Percentiles rank a stretch among this genome's conserved stretches.
These are phyloP conservation scores for Stenotaenia linearis DNA, from an alignment of 2,888 invertebrate genomes.

Conservation along the genomic window DNA sequence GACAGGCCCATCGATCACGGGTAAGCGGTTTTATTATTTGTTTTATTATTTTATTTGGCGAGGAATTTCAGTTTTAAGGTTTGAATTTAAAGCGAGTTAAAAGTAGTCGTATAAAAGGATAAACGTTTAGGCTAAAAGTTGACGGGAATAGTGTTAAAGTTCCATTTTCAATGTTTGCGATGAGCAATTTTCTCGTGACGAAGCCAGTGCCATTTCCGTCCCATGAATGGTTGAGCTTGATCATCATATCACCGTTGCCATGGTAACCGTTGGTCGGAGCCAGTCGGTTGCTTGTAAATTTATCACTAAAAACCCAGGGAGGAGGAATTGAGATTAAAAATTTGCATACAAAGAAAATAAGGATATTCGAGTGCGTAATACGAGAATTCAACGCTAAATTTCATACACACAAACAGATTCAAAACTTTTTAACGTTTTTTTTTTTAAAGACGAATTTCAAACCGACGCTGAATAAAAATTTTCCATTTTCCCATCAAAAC, in stretches of 20 bases:
- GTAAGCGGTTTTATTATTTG: conserved; percentile 50
- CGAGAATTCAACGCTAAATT: neutral
- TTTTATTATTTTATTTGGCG: neutral
- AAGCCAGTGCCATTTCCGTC: conserved; percentile 3
- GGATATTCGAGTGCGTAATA: neutral
- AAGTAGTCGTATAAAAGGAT: neutral
- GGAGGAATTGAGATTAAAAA: conserved; percentile 6
- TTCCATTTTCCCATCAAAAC: too few species aligned
- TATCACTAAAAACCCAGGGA: neutral
- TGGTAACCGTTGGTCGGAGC: conserved; percentile 17
- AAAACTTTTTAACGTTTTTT: neutral
- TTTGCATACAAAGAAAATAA: conserved; percentile 14
- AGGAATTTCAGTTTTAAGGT: neutral
- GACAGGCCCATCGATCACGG: conserved; percentile 52
- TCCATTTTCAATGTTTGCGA: neutral
- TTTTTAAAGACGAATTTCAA: too few species aligned
- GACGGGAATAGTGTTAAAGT: neutral
- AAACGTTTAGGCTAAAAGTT: neutral
- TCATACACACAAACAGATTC: neutral
- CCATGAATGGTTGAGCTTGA: conserved; percentile 30
- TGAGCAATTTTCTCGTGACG: neutral
- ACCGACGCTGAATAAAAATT: too few species aligned
- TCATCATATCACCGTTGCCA: conserved; percentile 30
- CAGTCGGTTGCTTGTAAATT: neutral
- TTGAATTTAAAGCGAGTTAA: neutral